phyloP scores from a whole-genome alignment of 2,888 invertebrate genomes.

The Maniola hyperantus region DNA sequence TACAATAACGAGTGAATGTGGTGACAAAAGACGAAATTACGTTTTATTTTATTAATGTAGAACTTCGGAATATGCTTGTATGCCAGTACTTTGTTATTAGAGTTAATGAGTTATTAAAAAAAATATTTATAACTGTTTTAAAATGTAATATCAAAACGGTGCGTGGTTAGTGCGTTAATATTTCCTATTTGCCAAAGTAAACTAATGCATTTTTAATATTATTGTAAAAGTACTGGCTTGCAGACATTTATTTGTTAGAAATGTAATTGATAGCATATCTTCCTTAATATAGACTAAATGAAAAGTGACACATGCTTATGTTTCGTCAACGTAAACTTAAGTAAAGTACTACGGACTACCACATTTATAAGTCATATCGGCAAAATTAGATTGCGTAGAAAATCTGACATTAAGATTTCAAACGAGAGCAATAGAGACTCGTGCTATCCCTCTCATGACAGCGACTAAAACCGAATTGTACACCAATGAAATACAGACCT shows the following conservation, averaged over 20 bases:
- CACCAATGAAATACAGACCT: too few species aligned
- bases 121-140: slow-evolving; percentile 57
- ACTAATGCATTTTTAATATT: slow-evolving; percentile 69
- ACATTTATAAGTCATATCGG: too few species aligned
- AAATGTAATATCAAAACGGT: slow-evolving; percentile 45
- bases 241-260: slow-evolving; percentile 54
- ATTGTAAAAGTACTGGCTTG: slow-evolving; percentile 63
- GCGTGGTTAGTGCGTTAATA: slow-evolving; percentile 46
- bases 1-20: slow-evolving; percentile 50
- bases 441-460: too few species aligned
- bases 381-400: too few species aligned
- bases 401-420: too few species aligned
- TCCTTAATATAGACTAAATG: slow-evolving; percentile 57
- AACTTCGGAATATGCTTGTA: slow-evolving; percentile 47
- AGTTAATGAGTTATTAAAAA: slow-evolving; percentile 56
- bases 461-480: too few species aligned
- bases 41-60: slow-evolving; percentile 63
- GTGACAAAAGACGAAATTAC: slow-evolving; percentile 57
- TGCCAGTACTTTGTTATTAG: slow-evolving; percentile 59
- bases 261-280: slow-evolving; percentile 64
- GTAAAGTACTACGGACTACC: background rate
- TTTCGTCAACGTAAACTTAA: slow-evolving; percentile 11
- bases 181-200: slow-evolving; percentile 72
- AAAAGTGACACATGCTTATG: slow-evolving; percentile 69
- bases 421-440: too few species aligned